Evolutionary conservation across 1,140 invertebrate species (phyloP), one percentile per base, ranked within the genome.

Genomic region (Cyrtorhinus lividipennis): DNA sequence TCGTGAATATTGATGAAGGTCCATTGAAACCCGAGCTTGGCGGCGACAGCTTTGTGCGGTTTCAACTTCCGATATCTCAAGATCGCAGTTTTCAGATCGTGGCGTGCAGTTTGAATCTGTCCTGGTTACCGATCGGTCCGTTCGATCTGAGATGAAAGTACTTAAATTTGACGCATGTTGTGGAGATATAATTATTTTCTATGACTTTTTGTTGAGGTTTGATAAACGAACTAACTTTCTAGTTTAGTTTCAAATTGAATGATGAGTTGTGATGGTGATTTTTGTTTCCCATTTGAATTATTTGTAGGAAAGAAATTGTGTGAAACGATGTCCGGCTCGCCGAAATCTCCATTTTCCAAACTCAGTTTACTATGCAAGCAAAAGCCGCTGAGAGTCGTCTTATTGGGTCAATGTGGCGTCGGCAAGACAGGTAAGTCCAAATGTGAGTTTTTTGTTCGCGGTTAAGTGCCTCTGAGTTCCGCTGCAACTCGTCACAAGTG

Each of bases 351-450:
- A n/a, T 66, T 65, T 24, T 67, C 65, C 56, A 68, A 67, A 56
- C 64, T 68, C 24, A 68, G 67, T 48, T 53, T 70, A 12, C 68
- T 61, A 15, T 69, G 72, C n/a, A 67, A 67, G 20, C 68, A 67
- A 20, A 85, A 84, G 69, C 79, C 83, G 0, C 76, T 87, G 38
- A 83, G 83, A 71, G 79, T 88, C 3, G 85, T 88, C 78, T 80
- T 88, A 1, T 68, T 88, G 15, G 86, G 87, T 18, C 85, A 88
- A 68, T 79, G 81, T 10, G 86, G 86, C 26, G 85, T 88, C 46
- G 86, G 86, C 23, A 88, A 88, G 74, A 85, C 85, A 65, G 86
- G 86, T 87, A 74, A 78, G 72, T 67, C n/a, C n/a, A n/a, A n/a
- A n/a, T n/a, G n/a, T n/a, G n/a, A 10, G 58, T 59, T n/a, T 20